Evolutionary conservation across 2,797 vertebrate species (phyloP).

Genomic region (Sorex maritimensis): DNA sequence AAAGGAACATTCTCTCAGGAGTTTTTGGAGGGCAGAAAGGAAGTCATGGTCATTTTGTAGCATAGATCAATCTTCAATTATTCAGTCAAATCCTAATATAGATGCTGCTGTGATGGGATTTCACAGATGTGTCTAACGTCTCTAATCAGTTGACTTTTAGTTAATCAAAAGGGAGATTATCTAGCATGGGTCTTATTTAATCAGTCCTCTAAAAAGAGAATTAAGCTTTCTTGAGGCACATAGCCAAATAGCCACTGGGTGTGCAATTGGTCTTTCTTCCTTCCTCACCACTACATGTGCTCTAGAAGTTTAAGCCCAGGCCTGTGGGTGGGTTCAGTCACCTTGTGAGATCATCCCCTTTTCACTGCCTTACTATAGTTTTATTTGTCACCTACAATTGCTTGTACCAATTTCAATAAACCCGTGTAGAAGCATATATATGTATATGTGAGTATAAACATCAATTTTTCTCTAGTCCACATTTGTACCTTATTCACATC

Average conservation of each 20-base stretch:
- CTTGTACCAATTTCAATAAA: not conserved
- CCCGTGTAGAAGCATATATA: no score
- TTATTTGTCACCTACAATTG: not conserved
- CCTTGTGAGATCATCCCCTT: not conserved
- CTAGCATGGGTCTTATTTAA: not conserved
- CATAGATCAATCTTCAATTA: not conserved
- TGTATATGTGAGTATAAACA: rapidly evolving
- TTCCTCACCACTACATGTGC: not conserved
- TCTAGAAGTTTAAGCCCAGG: not conserved
- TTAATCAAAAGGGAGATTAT: not conserved
- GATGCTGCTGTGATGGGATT: not conserved
- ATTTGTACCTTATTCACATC: not conserved
- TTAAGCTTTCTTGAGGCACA: not conserved
- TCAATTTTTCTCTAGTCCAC: not conserved
- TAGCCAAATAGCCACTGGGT: not conserved
- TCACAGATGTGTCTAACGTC: not conserved
- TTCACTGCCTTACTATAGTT: not conserved
- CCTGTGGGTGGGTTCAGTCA: not conserved
- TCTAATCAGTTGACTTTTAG: not conserved
- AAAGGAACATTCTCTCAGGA: not conserved
- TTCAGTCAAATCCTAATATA: not conserved
- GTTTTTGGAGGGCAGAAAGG: not conserved
- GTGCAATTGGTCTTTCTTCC: not conserved
- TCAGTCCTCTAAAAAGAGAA: not conserved
- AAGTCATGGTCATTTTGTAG: not conserved